phyloP scores from a whole-genome alignment of 2,797 vertebrate genomes.

The Lepilemur ruficaudatus region DNA sequence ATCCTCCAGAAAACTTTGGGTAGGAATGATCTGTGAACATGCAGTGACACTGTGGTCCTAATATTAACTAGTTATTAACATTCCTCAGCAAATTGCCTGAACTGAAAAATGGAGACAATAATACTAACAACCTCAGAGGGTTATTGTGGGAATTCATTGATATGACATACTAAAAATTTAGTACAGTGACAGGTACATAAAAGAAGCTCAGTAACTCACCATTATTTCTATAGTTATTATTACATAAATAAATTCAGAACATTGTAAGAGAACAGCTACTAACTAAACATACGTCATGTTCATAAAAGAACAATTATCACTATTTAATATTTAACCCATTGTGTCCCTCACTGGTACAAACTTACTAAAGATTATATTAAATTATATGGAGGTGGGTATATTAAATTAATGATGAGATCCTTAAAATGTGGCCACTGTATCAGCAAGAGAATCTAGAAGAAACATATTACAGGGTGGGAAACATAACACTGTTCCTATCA shows the following conservation, averaged over 20 bases:
- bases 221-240: not conserved
- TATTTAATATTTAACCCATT: conserved; percentile 59
- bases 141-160: not conserved
- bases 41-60: not conserved
- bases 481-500: conserved; percentile 77
- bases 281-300: conserved; percentile 62
- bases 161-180: not conserved
- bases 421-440: conserved; percentile 69
- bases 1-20: not conserved
- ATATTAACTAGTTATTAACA: not conserved
- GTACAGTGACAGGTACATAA: not conserved
- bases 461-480: conserved; percentile 54
- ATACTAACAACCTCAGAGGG: not conserved
- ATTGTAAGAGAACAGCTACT: conserved; percentile 68
- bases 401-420: conserved; percentile 69
- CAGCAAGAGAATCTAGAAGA: conserved; percentile 66
- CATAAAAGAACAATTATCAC: conserved; percentile 67
- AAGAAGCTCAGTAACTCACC: not conserved
- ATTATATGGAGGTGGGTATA: conserved; percentile 41
- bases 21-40: not conserved
- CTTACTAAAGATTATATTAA: conserved; percentile 60
- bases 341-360: conserved; percentile 23
- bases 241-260: conserved; percentile 48
- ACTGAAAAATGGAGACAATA: not conserved
- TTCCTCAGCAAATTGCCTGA: not conserved